Evolutionary conservation across 2,113 vertebrate genomes (phyloP).

Genomic region (Phyllopteryx taeniolatus): DNA sequence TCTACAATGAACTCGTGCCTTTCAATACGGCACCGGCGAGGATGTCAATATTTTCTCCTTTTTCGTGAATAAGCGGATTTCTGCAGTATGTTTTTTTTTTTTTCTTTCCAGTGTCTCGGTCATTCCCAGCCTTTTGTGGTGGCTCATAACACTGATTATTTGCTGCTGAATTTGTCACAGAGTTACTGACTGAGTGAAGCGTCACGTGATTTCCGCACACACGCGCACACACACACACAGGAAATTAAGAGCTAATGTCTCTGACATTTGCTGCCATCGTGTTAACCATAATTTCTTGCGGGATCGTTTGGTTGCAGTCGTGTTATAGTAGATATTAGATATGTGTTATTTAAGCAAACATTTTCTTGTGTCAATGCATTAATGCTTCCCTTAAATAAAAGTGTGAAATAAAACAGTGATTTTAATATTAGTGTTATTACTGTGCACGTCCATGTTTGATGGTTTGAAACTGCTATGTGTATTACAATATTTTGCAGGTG

Average conservation of each 20-base stretch:
- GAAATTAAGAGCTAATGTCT: slow-evolving; percentile 61
- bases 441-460: not conserved
- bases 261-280: slow-evolving; percentile 45
- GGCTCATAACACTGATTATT: slow-evolving; percentile 51
- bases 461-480: not conserved
- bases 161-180: slow-evolving; percentile 62
- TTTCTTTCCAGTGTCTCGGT: slow-evolving; percentile 3
- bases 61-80: not conserved
- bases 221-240: not conserved
- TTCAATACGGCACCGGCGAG: not conserved
- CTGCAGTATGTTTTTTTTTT: slow-evolving; percentile 10
- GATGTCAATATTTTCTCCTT: slow-evolving; percentile 1
- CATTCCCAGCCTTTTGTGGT: slow-evolving; percentile 40
- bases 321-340: not conserved
- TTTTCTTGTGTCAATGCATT: too few relatives aligned
- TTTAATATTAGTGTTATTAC: not conserved
- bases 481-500: not conserved
- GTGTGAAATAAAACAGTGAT: not conserved
- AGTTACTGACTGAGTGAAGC: slow-evolving; percentile 43
- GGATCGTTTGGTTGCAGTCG: not conserved
- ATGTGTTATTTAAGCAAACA: too few relatives aligned
- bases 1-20: slow-evolving; percentile 3
- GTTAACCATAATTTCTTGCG: slow-evolving; percentile 30
- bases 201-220: slow-evolving; percentile 33
- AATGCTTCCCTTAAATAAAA: not conserved